Evolutionary conservation across 2,888 invertebrate genomes (phyloP).

Genomic region (Synanthedon vespiformis): DNA sequence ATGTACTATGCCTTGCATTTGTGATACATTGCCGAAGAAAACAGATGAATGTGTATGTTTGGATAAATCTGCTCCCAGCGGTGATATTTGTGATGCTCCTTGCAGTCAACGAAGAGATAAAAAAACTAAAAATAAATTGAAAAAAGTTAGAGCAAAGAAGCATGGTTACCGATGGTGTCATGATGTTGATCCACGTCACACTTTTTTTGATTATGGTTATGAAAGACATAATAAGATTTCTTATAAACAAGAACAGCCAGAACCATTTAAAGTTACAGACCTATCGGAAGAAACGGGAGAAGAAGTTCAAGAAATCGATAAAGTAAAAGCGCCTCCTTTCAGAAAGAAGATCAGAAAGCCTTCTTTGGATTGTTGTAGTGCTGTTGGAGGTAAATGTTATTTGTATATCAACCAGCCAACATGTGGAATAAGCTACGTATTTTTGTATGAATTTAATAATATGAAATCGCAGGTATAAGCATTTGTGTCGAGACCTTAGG

Average conservation of each 20-base stretch:
- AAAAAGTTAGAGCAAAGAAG: slow-evolving; percentile 37
- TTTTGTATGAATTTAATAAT: too few species aligned
- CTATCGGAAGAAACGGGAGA: slow-evolving; percentile 20
- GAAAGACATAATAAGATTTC: slow-evolving; percentile 40
- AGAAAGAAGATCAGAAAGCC: slow-evolving; percentile 38
- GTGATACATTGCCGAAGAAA: slow-evolving; percentile 23
- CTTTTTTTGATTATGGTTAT: slow-evolving; percentile 53
- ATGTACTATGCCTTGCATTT: slow-evolving; percentile 41
- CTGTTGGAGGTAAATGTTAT: slow-evolving; percentile 44
- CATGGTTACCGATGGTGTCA: slow-evolving; percentile 42
- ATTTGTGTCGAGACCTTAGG: slow-evolving; percentile 56
- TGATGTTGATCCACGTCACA: slow-evolving; percentile 50
- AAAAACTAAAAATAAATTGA: slow-evolving; percentile 26
- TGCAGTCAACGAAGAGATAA: slow-evolving; percentile 4
- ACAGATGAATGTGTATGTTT: slow-evolving; percentile 34
- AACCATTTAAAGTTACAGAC: slow-evolving; percentile 41
- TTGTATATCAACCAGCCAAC: not conserved
- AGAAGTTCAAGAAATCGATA: slow-evolving; percentile 25
- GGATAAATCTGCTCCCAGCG: slow-evolving; percentile 16
- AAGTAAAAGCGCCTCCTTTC: slow-evolving; percentile 29
- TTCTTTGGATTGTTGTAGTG: slow-evolving; percentile 58
- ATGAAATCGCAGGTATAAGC: slow-evolving; percentile 35
- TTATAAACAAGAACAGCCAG: slow-evolving; percentile 21
- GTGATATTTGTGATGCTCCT: slow-evolving; percentile 20
- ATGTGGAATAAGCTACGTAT: not conserved